Percentiles rank a stretch among this genome's conserved stretches.
These are phyloP conservation scores for Lithophane leautieri DNA, from an alignment of 2,888 invertebrate genomes.

Conservation along the genomic window DNA sequence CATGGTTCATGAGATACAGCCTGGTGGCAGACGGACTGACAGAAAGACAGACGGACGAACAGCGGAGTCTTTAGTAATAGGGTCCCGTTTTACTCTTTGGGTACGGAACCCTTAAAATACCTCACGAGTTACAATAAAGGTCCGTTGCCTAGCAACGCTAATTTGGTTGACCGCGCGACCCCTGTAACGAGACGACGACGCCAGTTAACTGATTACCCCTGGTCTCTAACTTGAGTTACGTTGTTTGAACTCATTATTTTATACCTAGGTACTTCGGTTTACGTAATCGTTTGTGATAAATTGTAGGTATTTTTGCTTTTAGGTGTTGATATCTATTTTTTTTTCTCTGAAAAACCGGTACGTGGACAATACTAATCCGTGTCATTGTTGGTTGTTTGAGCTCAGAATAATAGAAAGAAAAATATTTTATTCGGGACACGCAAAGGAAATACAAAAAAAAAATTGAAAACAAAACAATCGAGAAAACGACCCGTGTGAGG, in stretches of 20 bases:
- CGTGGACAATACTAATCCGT: too few species aligned
- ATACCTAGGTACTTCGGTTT: slow-evolving; percentile 25
- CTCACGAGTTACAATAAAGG: slow-evolving; percentile 46
- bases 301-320: slow-evolving; percentile 6
- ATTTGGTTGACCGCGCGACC: slow-evolving; percentile 69
- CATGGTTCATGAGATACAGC: too few species aligned
- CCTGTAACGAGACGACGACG: slow-evolving; percentile 66
- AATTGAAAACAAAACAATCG: not conserved
- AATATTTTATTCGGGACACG: not conserved
- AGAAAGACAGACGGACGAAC: too few species aligned
- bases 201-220: slow-evolving; percentile 73
- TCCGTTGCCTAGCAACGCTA: slow-evolving; percentile 66
- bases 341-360: not conserved
- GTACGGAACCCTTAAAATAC: slow-evolving; percentile 14
- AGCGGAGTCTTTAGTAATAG: too few species aligned
- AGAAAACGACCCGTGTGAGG: not conserved
- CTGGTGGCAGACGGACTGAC: too few species aligned
- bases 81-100: too few species aligned
- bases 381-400: not conserved
- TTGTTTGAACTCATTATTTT: slow-evolving; percentile 60
- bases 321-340: too few species aligned
- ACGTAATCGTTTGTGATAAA: slow-evolving; percentile 24
- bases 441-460: not conserved
- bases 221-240: slow-evolving; percentile 57
- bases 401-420: not conserved